Evolutionary conservation across 2,888 invertebrate species (phyloP).

Genomic region (Epicampocera succincta): DNA sequence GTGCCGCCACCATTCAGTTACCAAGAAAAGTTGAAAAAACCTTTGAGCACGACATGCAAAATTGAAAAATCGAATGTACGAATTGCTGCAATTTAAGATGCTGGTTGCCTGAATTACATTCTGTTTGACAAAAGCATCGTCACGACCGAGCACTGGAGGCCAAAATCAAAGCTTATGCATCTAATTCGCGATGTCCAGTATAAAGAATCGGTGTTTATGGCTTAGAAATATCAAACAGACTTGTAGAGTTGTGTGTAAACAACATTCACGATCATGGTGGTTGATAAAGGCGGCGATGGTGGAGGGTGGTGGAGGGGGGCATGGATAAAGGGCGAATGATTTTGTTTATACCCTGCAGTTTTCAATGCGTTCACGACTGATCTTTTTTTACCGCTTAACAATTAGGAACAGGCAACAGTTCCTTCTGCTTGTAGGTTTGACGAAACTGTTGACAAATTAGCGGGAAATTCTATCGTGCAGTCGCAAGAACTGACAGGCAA

Average conservation of each 20-base stretch:
- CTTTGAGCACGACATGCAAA: conserved; percentile 53
- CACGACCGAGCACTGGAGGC: conserved; percentile 37
- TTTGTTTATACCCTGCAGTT: neutral
- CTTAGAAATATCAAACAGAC: conserved; percentile 45
- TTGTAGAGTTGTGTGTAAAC: neutral
- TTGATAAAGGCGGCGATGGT: too few relatives aligned
- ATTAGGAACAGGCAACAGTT: too few relatives aligned
- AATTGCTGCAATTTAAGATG: conserved; percentile 46
- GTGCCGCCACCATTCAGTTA: conserved; percentile 46
- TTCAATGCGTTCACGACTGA: neutral
- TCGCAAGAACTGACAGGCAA: neutral
- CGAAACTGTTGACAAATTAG: too few relatives aligned
- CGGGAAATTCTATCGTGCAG: too few relatives aligned
- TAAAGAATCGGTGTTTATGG: conserved; percentile 58
- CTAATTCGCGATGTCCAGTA: conserved; percentile 35
- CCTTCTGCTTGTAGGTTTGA: too few relatives aligned
- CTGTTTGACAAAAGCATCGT: conserved; percentile 42
- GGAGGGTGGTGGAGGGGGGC: neutral
- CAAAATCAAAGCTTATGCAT: conserved; percentile 52
- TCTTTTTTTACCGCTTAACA: too few relatives aligned
- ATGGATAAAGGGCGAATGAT: neutral
- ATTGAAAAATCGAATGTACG: conserved; percentile 36
- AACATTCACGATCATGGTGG: neutral
- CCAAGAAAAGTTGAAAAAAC: conserved; percentile 60
- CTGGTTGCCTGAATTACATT: conserved; percentile 37